Conservation (phyloP, 2,113 vertebrate species). For the Thermophis baileyi region DNA sequence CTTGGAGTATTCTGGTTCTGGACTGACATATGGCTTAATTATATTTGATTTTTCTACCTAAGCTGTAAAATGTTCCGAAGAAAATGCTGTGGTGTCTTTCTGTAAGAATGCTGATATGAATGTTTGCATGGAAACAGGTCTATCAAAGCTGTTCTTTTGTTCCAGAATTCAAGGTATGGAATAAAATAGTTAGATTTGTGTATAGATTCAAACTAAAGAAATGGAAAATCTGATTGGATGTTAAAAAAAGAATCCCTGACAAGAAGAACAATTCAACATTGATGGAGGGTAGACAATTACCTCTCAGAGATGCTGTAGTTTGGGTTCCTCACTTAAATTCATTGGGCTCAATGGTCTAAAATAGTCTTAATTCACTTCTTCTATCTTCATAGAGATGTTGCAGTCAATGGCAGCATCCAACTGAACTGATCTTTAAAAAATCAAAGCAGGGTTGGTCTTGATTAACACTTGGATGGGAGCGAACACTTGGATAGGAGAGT, state of each 20-base stretch:
- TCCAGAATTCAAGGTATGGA: not conserved
- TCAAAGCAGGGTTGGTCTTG: not conserved
- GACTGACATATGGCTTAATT: not conserved
- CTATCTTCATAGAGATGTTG: not conserved
- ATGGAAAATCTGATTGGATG: not conserved
- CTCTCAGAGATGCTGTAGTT: not conserved
- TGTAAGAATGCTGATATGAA: not conserved
- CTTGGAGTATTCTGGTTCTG: not conserved
- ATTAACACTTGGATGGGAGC: not conserved
- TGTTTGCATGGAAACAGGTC: not conserved
- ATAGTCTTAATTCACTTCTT: not conserved
- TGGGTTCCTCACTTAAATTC: not conserved
- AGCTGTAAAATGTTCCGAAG: not conserved
- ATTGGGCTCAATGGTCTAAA: not conserved
- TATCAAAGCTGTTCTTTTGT: not conserved
- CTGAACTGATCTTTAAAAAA: not conserved
- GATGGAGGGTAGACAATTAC: not conserved
- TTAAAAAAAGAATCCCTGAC: not conserved
- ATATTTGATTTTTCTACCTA: not conserved
- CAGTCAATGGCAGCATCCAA: not conserved
- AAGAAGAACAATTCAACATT: not conserved
- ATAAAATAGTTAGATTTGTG: not conserved
- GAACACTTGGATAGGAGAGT: not conserved
- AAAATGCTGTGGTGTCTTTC: not conserved
- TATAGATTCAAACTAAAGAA: not conserved